Evolutionary conservation across 2,797 vertebrate species (phyloP), one percentile per base, ranked within the genome.

Genomic region (Phrynocephalus vlangalii): DNA sequence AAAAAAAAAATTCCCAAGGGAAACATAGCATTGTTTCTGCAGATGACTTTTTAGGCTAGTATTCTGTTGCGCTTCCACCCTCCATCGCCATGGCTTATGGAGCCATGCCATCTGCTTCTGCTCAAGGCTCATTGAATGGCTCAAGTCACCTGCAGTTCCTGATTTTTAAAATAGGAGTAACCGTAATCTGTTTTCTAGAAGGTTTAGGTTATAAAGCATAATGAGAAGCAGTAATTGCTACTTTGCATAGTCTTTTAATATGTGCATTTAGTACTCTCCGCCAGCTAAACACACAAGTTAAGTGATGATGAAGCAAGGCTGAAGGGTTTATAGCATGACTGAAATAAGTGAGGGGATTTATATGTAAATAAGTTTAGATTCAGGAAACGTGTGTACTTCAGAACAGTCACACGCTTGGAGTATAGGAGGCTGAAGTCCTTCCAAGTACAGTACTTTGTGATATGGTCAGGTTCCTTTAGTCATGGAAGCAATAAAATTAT

Each of bases 371-470:
- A 30, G 56, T 52, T 20, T 7, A 16, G 72, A 44, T 11, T 63
- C 13, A 72, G 28, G 33, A 24, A 9, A 44, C 5, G 24, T 33
- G 11, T 28, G 52, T 60, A 30, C 44, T 85, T 4, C 16, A 85
- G 9, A 76, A 84, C 30, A 26, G 38, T 44, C 52, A 84, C 20
- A 10, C 75, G 63, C 0, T 26, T 67, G 70, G 26, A 15, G 0
- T 71, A 70, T 77, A 44, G 83, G 84, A 92, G 48, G 76, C 33
- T 75, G 52, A 76, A 76, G 60, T 68, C 76, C 73, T 78, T 15
- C 81, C 16, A 75, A 67, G 81, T 76, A 87, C 78, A 67, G 81
- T 76, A 87, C 89, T 89, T 48, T 85, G 92, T 79, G 78, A 75
- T 79, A 76, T 67, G 78, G 48, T 77, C 28, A 63, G 38, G 78